Evolutionary conservation across 2,797 vertebrate species (phyloP), one percentile per base, ranked within the genome.

Genomic region (Myotis pilosus): DNA sequence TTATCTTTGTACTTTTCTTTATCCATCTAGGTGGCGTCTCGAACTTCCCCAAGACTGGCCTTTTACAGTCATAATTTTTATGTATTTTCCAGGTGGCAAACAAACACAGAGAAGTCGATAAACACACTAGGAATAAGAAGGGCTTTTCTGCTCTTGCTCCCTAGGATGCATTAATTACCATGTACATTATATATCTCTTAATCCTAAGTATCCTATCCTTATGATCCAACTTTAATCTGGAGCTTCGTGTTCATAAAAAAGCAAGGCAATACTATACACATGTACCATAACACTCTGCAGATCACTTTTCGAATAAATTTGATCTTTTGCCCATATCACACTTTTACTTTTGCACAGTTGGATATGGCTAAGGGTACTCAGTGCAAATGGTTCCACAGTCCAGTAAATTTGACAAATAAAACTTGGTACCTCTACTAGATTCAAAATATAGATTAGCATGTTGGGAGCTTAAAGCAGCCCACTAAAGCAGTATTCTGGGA

Each of bases 181-280:
- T 10, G 16, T 11, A 9, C 25, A 22, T 71, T 64, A 0, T 19
- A 23, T 57, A 38, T 38, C 66, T 82, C 84, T 68, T 55, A 66
- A 68, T 74, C 25, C 30, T 15, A 4, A 8, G 22, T 60, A 64
- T 71, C 66, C 36, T 53, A 30, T 55, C 13, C 36, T 75, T 79
- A 87, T 41, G 66, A 36, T 51, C 53, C n/a, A 72, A 19, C 10
- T 30, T 92, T 95, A 94, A 85, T 68, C 89, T 85, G 79, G 47
- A 81, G 12, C 44, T 72, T 85, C 69, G 38, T 15, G 19, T 75
- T 89, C 44, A 69, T 12, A 55, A 78, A 22, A 69, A 74, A 74
- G 82, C 19, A 78, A 94, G 53, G 11, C 72, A 81, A 87, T 51
- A 76, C 20, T 30, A 22, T 64, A n/a, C 8, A 66, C 11, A 19